Conservation (phyloP, 2,113 vertebrate species). For the Zapus hudsonius region DNA sequence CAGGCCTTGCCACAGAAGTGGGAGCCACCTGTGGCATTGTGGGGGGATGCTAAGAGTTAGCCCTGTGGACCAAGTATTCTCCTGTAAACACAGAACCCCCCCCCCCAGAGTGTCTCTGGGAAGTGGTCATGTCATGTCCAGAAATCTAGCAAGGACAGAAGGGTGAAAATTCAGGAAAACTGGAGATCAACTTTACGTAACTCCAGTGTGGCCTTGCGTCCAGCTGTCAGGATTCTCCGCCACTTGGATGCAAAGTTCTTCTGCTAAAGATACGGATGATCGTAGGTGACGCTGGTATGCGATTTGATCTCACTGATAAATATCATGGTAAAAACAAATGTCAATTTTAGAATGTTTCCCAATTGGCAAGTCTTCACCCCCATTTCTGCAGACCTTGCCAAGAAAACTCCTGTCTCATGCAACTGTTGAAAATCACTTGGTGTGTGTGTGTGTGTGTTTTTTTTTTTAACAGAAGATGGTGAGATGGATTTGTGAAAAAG, state of each 20-base stretch:
- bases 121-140: accelerated
- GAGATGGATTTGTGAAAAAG: neutral
- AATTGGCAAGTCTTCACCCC: neutral
- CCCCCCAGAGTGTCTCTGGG: neutral
- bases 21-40: accelerated
- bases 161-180: neutral
- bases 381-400: neutral
- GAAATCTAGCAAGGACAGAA: neutral
- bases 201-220: neutral
- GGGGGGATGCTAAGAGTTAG: neutral
- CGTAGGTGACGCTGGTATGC: neutral
- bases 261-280: constrained; percentile 20
- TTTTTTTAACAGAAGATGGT: neutral
- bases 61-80: neutral
- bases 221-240: constrained; percentile 33
- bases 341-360: constrained; percentile 49
- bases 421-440: neutral
- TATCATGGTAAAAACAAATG: constrained; percentile 57
- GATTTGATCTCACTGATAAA: constrained; percentile 60
- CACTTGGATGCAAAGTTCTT: constrained; percentile 43
- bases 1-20: neutral
- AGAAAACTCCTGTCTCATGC: constrained; percentile 7
- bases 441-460: too few relatives aligned
- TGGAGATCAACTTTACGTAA: neutral
- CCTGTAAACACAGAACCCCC: neutral